Percentiles rank a stretch among this genome's conserved stretches.
Evolutionary conservation across 2,113 vertebrate genomes (phyloP).

Genomic region (Octodon degus): DNA sequence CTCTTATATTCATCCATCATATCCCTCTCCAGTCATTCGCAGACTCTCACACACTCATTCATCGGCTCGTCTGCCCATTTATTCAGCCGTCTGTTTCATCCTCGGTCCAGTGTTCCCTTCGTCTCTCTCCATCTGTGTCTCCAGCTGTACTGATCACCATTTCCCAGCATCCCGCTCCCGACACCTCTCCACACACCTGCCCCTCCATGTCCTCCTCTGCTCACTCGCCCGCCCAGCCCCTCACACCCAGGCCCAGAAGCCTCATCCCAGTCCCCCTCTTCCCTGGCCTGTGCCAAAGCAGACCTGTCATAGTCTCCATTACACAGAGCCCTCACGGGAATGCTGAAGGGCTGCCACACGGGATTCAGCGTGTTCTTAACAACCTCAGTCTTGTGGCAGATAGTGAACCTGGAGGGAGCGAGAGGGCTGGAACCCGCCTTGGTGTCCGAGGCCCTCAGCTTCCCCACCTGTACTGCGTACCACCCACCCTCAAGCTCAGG

Average conservation of each 20-base stretch:
- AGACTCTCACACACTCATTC: neutral
- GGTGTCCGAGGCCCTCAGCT: neutral
- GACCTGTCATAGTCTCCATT: conserved; percentile 98
- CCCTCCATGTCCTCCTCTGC: neutral
- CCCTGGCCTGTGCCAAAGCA: neutral
- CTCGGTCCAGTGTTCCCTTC: neutral
- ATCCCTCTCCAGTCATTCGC: neutral
- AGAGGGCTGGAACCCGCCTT: neutral
- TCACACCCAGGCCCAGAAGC: neutral
- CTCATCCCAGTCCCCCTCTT: neutral
- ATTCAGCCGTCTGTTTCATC: neutral
- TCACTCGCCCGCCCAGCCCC: neutral
- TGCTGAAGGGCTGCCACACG: conserved; percentile 98
- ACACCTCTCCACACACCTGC: neutral
- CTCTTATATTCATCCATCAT: neutral
- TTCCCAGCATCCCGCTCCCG: neutral
- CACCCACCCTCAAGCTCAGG: neutral
- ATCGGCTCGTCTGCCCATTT: neutral
- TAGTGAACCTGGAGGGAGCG: conserved; percentile 90
- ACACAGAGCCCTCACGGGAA: conserved; percentile 96
- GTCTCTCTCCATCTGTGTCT: neutral
- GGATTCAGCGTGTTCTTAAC: conserved; percentile 98
- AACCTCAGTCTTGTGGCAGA: conserved; percentile 96
- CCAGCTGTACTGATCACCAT: neutral
- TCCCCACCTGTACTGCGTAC: rapidly evolving